Percentiles rank a stretch among this genome's conserved stretches.
Conservation (phyloP, 2,113 vertebrate species). For the Planiliza haematocheilus region DNA sequence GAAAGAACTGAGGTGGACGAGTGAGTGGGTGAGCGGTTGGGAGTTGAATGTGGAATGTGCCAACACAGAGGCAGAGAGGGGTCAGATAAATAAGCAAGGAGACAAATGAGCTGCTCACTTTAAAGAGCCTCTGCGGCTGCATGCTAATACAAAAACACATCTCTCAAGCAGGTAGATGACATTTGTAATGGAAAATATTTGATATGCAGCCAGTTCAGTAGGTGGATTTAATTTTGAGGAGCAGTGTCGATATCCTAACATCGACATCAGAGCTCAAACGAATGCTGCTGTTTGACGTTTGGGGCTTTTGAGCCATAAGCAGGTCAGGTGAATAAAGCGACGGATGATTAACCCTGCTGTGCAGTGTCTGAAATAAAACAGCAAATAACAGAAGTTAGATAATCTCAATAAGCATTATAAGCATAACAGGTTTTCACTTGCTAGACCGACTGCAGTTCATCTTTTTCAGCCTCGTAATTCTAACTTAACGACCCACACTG, state of each 20-base stretch:
- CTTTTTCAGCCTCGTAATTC: not conserved
- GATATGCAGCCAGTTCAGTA: conserved; percentile 14
- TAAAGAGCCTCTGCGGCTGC: conserved; percentile 46
- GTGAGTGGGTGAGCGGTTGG: conserved; percentile 63
- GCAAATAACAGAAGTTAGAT: not conserved
- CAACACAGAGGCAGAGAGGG: conserved; percentile 44
- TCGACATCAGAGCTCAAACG: not conserved
- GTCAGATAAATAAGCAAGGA: conserved; percentile 44
- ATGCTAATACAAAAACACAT: conserved; percentile 28
- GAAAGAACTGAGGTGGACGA: conserved; percentile 49
- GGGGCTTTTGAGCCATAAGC: conserved; percentile 1
- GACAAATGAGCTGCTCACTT: conserved; percentile 32
- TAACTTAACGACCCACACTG: not conserved
- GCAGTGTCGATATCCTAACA: not conserved
- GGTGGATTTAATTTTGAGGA: not conserved
- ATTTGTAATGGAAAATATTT: conserved; percentile 16
- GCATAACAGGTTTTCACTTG: not conserved
- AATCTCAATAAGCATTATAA: not conserved
- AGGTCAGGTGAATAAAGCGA: not conserved
- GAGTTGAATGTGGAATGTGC: conserved; percentile 72
- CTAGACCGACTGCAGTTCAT: not conserved
- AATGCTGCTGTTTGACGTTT: conserved; percentile 16
- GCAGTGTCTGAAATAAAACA: not conserved
- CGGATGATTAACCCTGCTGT: not conserved
- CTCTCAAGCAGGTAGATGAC: not conserved